Percentiles rank a stretch among this genome's conserved stretches.
phyloP scores from a whole-genome alignment of 2,888 invertebrate species.

The Gymnosoma rotundatum region DNA sequence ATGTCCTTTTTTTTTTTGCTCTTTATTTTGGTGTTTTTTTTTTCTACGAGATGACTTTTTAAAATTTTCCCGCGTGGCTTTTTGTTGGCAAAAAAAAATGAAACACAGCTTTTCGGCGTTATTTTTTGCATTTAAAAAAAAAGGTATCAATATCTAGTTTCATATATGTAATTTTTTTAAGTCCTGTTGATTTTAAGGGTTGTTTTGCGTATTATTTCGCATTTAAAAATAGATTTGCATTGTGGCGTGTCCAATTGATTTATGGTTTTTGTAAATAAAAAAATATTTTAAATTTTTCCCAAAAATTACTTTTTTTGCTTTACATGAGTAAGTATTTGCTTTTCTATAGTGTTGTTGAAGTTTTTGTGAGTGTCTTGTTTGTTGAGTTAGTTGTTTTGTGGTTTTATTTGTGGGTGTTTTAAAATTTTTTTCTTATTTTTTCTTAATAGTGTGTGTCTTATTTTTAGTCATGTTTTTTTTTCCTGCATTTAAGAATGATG shows the following conservation, averaged over 20 bases:
- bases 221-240: conserved; percentile 82
- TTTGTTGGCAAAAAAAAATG: conserved; percentile 47
- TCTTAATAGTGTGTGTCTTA: conserved; percentile 31
- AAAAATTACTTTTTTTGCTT: conserved; percentile 24
- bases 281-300: conserved; percentile 43
- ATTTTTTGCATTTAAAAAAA: conserved; percentile 35
- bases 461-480: conserved; percentile 65
- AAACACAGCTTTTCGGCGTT: conserved; percentile 28
- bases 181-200: conserved; percentile 56
- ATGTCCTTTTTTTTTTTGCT: neutral
- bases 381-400: conserved; percentile 63
- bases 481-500: conserved; percentile 23
- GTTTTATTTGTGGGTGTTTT: conserved; percentile 66
- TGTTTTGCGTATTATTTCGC: conserved; percentile 79
- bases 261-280: conserved; percentile 81
- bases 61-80: conserved; percentile 71
- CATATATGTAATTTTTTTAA: conserved; percentile 19
- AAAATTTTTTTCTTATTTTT: neutral
- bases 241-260: conserved; percentile 82
- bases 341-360: conserved; percentile 44
- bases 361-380: conserved; percentile 53
- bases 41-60: conserved; percentile 53
- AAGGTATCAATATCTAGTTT: conserved; percentile 67
- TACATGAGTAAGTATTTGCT: conserved; percentile 4
- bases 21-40: conserved; percentile 4